A percentile compares a stretch with the other conserved stretches of the same genome.
These are phyloP conservation scores for Heteromormyrus szaboi DNA, from an alignment of 2,797 vertebrate species.

Conservation along the genomic window DNA sequence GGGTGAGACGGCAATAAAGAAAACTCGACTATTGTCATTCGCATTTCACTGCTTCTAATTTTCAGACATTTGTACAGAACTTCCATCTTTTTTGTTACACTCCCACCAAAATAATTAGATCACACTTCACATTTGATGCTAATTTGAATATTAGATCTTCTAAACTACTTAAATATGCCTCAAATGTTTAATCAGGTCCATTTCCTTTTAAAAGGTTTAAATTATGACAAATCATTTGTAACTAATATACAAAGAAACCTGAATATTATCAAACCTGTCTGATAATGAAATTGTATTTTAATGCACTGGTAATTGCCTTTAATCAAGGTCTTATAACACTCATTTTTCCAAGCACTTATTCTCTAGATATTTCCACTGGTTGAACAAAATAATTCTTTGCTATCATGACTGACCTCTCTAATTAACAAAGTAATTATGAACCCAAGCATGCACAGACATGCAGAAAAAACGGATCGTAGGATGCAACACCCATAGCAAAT, in stretches of 20 bases:
- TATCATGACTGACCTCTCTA: not conserved
- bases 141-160: not conserved
- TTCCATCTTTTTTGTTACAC: not conserved
- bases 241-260: not conserved
- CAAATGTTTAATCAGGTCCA: not conserved
- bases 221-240: not conserved
- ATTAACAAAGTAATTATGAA: conserved; percentile 14
- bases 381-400: conserved; percentile 9
- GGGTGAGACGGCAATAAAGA: not conserved
- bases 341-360: not conserved
- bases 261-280: not conserved
- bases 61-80: not conserved
- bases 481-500: not conserved
- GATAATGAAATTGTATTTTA: conserved; percentile 11
- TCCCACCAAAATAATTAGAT: not conserved
- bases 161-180: not conserved
- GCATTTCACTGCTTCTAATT: not conserved
- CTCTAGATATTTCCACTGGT: conserved; percentile 6
- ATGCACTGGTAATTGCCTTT: conserved; percentile 3
- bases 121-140: not conserved
- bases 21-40: not conserved
- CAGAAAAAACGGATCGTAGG: not conserved
- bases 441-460: conserved; percentile 11
- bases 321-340: conserved; percentile 1
- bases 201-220: conserved; percentile 29